Base-by-base conservation (phyloP, 1,140 invertebrate genomes). In the Lasioglossum baleicum region DNA sequence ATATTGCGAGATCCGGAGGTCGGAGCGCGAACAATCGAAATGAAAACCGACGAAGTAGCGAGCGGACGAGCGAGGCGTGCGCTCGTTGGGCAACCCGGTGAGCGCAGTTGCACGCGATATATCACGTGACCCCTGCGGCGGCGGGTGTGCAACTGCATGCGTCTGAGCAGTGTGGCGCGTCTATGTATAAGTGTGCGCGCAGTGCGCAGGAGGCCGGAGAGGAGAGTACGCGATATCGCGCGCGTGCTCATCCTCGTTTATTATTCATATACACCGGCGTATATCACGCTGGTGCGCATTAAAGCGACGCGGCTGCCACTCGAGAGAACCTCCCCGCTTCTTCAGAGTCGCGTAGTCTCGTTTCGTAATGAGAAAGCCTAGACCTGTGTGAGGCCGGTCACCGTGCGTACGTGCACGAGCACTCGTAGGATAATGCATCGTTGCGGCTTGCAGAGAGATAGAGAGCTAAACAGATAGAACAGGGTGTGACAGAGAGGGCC, bases 201-300 rank as follows among this genome's bases (percentile, higher is more conserved):
- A 13, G 10, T 13, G 10, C 44, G 10, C 10, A 10, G 42, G 44
- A 11, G 10, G 44, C 44, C 2, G 35, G 3, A 8, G 44, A 48
- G 44, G 51, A 13, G 51, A 17, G 51, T 15, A 53, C 51, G 51
- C 15, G 51, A 15, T 10, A 60, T n/a, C n/a, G 51, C 65, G 51
- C 75, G 75, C 56, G 64, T 75, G 74, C 74, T 60, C 83, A 65
- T 17, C 31, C 63, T 13, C 40, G 70, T 81, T 81, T 81, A 68
- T 83, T 83, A 81, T 80, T 66, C 77, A 70, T 80, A 61, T 69
- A 80, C 56, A 74, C 56, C 76, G 60, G 70, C 71, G 65, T 80
- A 69, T 82, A 83, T 78, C 75, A 82, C 76, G 56, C 51, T 53
- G 75, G 60, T 63, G 78, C 76, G 72, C 76, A 82, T 76, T 77